Base-by-base conservation (phyloP, 2,888 invertebrate genomes). In the Uloborus plumipes region DNA sequence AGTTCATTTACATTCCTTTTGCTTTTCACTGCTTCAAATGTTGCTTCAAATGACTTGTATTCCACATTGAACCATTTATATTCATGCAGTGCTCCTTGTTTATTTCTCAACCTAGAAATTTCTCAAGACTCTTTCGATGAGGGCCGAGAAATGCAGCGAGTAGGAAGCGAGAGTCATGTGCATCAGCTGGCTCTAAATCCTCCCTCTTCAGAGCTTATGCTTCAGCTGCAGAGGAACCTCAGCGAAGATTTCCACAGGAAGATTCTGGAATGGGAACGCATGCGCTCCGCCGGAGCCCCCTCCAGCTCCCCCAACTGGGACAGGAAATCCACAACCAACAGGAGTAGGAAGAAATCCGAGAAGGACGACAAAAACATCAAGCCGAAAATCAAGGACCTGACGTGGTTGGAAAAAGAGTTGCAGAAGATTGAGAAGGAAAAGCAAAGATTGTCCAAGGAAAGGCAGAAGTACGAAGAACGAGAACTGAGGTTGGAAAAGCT, bases 211-310 rank as follows among this genome's bases (percentile, higher is more conserved):
- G 81, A 87, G 50, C 87, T 88, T 53, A 89, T 90, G 71, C 89
- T 89, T 79, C 90, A 90, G 76, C 87, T 90, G 20, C 89, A 89
- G 86, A 87, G 88, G 85, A 93, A 93, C 85, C 90, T 95, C 14
- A 93, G 94, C 26, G 94, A 95, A 84, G 95, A 96, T 87, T 95
- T 95, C 88, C 91, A 93, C 53, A 93, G 93, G 88, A 96, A 95
- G 88, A 90, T 96, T 47, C 93, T 93, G 85, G 95, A 96, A 88
- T 96, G 96, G 96, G 94, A 96, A 87, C 84, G 86, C 61, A 87
- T 87, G 15, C 88, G 88, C 70, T 87, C 71, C 0, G 16, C 50
- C 1, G 72, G 72, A 3, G 18, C 51, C 9, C 64, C 13, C 3
- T 22, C 66, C 14, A 50, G 65, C 0, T 66, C 62, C 59, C 49